Conservation (phyloP, 2,888 invertebrate genomes). For the Harmothoe impar region DNA sequence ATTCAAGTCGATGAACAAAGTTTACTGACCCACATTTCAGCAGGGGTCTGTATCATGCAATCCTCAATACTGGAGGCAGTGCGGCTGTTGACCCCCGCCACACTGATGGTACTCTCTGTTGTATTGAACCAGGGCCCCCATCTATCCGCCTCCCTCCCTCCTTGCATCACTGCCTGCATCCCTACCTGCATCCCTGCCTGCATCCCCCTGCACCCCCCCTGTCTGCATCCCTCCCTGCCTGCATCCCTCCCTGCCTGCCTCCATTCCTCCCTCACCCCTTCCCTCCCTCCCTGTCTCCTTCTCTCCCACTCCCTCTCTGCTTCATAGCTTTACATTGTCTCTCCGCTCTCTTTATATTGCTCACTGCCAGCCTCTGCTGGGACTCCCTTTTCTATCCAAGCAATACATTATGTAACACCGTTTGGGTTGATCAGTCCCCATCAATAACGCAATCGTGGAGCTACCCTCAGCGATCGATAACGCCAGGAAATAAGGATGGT, state of each 20-base stretch:
- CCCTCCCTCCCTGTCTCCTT: neutral
- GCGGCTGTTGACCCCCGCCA: too few species aligned
- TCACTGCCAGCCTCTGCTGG: neutral
- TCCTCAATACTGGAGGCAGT: neutral
- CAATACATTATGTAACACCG: neutral
- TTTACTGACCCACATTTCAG: neutral
- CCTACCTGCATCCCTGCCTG: too few species aligned
- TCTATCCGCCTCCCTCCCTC: too few species aligned
- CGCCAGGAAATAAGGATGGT: neutral
- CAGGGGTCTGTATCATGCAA: neutral
- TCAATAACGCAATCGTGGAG: neutral
- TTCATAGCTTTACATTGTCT: neutral
- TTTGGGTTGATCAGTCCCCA: neutral
- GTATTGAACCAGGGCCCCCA: too few species aligned
- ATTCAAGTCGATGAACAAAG: constrained; percentile 5
- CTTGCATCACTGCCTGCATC: too few species aligned
- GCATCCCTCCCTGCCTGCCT: too few species aligned
- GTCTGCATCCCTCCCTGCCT: too few species aligned
- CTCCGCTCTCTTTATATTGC: neutral
- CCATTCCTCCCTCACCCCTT: neutral
- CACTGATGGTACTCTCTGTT: too few species aligned
- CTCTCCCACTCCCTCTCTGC: neutral
- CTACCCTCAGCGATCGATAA: neutral
- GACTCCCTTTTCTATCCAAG: too few species aligned
- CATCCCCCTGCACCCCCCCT: too few species aligned